Evolutionary conservation across 2,797 vertebrate species (phyloP), one percentile per base, ranked within the genome.

Genomic region (Scleropages formosus): DNA sequence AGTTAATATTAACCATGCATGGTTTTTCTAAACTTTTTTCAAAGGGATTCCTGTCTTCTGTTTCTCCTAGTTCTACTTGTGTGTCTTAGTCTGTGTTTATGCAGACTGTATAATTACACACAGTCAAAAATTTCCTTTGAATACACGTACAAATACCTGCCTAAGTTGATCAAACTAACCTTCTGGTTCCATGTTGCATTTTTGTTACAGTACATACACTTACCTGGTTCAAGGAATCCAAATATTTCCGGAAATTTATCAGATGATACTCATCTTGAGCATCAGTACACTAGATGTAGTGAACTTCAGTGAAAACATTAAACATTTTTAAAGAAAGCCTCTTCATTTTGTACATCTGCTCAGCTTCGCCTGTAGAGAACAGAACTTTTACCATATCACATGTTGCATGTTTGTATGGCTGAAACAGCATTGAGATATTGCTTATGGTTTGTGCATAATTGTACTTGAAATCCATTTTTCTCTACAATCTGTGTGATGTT

Each of bases 41-140:
- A 66, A 44, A 70, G 74, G 74, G 76, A 73, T 67, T 78, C 62
- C 72, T 77, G 76, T 59, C 22, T 75, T 66, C 26, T 75, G 39
- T 70, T 78, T 79, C 77, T 76, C 64, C 72, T 66, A 64, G 72
- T 51, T 73, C 22, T 66, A 53, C 31, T 64, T 39, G 26, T 64
- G 59, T 68, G 31, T 56, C 74, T 65, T 62, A 76, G 67, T 60
- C 76, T 77, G 77, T 73, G 71, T 79, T 80, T 76, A 39, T 27
- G 60, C 12, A 68, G 59, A 51, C n/a, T n/a, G 49, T 79, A 65
- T 80, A 67, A 80, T 79, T 77, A 76, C 69, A 67, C 12, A 20
- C 53, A 31, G 46, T 20, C 64, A 46, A 22, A 66, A 68, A 49
- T 47, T 24, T 68, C 65, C 49, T 65, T 68, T 65, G 65, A 49